These are phyloP conservation scores for Parazoanthus darwini DNA, from an alignment of 92 coral and sea anemone species.

Conservation along the genomic window DNA sequence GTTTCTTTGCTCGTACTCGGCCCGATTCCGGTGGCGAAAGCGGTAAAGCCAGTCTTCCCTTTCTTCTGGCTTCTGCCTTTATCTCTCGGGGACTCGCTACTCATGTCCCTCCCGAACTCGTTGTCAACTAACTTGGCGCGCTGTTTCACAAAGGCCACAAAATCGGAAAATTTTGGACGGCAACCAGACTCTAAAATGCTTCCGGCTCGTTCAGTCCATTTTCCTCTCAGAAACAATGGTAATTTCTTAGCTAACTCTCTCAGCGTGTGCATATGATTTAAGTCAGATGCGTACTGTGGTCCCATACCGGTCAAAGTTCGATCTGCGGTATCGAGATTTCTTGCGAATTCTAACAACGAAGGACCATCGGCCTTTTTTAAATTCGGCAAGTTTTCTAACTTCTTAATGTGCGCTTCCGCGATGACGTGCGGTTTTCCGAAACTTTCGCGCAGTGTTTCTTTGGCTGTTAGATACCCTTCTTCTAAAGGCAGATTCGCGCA, in stretches of 20 bases:
- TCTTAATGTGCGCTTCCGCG: constrained; percentile 66
- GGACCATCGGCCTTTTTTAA: constrained; percentile 63
- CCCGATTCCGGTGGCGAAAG: constrained; percentile 22
- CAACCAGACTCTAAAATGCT: constrained; percentile 53
- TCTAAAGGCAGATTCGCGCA: constrained; percentile 60
- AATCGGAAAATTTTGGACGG: constrained; percentile 63
- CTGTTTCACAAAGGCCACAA: constrained; percentile 38
- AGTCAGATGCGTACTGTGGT: constrained; percentile 55
- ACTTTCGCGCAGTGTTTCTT: constrained; percentile 60
- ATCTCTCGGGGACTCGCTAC: too few species aligned
- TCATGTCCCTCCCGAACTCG: constrained; percentile 39
- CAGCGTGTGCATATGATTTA: constrained; percentile 69
- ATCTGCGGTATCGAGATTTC: constrained; percentile 59
- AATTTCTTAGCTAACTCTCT: constrained; percentile 53
- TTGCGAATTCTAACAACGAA: constrained; percentile 50
- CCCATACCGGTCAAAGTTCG: constrained; percentile 73
- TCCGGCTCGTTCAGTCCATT: constrained; percentile 75
- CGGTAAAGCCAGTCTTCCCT: neutral
- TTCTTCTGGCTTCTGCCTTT: constrained; percentile 11
- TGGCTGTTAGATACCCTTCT: constrained; percentile 57
- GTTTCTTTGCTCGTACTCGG: neutral
- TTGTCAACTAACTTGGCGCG: constrained; percentile 27
- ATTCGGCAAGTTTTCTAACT: too few species aligned
- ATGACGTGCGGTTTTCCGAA: constrained; percentile 72
- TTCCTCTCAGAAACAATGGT: constrained; percentile 63